A percentile compares a stretch with the other conserved stretches of the same genome.
phyloP scores from a whole-genome alignment of 2,888 invertebrate species.

The Globia sparganii region DNA sequence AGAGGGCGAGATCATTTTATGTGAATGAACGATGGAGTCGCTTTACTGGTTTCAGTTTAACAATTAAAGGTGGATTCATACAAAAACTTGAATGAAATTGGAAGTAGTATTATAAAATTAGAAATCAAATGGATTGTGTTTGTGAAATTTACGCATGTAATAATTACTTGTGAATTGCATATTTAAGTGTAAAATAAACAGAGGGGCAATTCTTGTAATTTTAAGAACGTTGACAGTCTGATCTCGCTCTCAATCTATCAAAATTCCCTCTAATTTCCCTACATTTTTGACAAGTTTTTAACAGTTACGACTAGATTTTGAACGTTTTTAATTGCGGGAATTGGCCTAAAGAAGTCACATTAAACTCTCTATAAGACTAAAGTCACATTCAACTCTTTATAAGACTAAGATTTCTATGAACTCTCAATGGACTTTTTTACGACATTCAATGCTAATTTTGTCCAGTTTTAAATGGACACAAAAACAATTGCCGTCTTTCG shows the following conservation, averaged over 20 bases:
- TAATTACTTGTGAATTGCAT: background rate
- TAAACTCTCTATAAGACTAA: background rate
- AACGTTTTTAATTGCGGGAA: background rate
- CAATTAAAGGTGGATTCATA: conserved; percentile 55
- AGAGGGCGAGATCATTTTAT: conserved; percentile 34
- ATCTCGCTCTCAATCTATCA: no score
- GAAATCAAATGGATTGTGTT: background rate
- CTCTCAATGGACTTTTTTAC: background rate
- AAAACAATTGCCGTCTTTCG: conserved; percentile 18
- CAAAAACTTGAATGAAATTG: conserved; percentile 33
- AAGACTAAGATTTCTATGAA: background rate
- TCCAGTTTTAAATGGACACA: background rate
- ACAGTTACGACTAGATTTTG: background rate
- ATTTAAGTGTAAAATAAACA: background rate
- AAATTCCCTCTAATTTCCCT: background rate
- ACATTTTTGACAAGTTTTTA: background rate
- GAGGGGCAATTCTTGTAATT: no score
- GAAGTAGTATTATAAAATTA: background rate
- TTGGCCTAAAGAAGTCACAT: background rate
- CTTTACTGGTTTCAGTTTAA: conserved; percentile 51
- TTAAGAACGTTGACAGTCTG: no score
- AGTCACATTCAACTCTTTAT: background rate
- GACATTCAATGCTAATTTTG: conserved; percentile 32
- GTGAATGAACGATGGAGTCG: conserved; percentile 55
- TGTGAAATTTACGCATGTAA: background rate